Evolutionary conservation across 2,797 vertebrate species (phyloP), one percentile per base, ranked within the genome.

Genomic region (Thaleichthys pacificus): DNA sequence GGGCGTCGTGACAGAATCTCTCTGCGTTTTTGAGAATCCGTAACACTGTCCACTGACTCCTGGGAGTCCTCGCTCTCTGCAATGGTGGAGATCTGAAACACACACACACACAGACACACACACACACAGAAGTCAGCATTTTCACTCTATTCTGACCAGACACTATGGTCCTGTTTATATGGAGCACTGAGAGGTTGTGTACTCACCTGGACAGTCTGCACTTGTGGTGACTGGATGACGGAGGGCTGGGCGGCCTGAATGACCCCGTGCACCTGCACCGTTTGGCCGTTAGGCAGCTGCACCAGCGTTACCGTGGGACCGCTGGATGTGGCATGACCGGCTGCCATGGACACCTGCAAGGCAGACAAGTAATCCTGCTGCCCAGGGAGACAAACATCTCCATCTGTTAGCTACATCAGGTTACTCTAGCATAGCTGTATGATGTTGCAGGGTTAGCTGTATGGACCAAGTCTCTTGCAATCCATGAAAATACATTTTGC

Each of bases 11-110:
- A 99, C 73, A 99, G 93, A 81, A 99, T 98, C 89, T 99, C 97
- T 89, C 97, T 93, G 85, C 97, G 95, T 89, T 99, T 99, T 86
- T 99, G 97, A 19, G 93, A 97, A 89, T 99, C 97, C 3, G 95
- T 98, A 85, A 98, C 96, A 67, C 97, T 99, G 92, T 99, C 97
- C 73, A 98, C 97, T 4, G 97, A 99, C 86, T 99, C 97, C 86
- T 99, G 97, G 35, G 97, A 99, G 84, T 98, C 97, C 92, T 99
- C 97, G 70, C 97, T 98, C 90, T 99, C 97, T 88, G 97, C 95
- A 90, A 99, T 97, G 74, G 97, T 97, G 87, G 97, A 97, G 83
- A 99, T 98, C 97, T 98, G 91, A 5, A 79, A 66, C 15, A 63
- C 57, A 72, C 54, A 38, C 51, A 32, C 6, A 42, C 32, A 21